Evolutionary conservation across 2,113 vertebrate species (phyloP).

Genomic region (Gambusia holbrooki): DNA sequence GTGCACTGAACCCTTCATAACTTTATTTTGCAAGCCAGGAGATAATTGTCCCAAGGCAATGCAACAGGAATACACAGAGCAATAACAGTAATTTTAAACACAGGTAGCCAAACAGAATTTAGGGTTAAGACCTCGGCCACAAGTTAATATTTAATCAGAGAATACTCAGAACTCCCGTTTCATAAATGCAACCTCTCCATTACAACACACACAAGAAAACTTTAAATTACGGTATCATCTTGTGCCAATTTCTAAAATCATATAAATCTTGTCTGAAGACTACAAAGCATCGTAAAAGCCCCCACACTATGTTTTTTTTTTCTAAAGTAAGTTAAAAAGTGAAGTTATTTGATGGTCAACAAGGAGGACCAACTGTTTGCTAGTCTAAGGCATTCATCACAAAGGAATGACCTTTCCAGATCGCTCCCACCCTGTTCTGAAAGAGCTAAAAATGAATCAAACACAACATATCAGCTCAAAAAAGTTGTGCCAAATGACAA

Average conservation of each 20-base stretch:
- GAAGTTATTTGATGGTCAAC: background rate
- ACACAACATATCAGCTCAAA: background rate
- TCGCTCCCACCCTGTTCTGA: background rate
- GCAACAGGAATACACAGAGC: background rate
- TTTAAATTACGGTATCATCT: background rate
- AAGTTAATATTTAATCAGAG: constrained; percentile 70
- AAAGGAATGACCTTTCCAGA: background rate
- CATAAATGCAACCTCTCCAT: background rate
- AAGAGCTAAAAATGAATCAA: background rate
- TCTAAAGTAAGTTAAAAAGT: background rate
- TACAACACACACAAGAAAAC: background rate
- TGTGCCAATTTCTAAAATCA: background rate
- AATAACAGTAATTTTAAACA: background rate
- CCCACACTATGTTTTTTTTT: background rate
- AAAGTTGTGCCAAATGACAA: background rate
- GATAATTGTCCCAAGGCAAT: background rate
- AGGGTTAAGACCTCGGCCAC: constrained; percentile 32
- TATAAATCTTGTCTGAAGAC: background rate
- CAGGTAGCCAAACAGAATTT: constrained; percentile 44
- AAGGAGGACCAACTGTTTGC: background rate
- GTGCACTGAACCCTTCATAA: background rate
- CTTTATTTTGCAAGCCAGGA: constrained; percentile 9
- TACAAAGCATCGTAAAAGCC: background rate
- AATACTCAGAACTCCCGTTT: constrained; percentile 27
- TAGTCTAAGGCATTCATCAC: no score